These are phyloP conservation scores for Phaenicophaeus curvirostris DNA, from an alignment of 2,797 vertebrate genomes.

Conservation along the genomic window DNA sequence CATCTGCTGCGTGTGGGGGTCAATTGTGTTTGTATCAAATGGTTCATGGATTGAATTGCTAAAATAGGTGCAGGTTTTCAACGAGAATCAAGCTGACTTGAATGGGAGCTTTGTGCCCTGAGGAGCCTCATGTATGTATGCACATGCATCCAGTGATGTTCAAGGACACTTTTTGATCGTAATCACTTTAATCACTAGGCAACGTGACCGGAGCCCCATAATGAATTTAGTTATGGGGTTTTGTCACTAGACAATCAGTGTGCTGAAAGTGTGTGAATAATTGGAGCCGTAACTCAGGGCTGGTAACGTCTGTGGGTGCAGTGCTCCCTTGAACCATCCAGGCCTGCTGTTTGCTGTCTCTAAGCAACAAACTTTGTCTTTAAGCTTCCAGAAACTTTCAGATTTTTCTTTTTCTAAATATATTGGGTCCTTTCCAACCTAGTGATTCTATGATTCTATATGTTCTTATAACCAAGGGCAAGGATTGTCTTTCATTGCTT, in stretches of 20 bases:
- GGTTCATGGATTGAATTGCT: neutral
- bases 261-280: neutral
- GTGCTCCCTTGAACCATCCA: accelerated
- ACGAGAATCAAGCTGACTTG: neutral
- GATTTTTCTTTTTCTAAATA: neutral
- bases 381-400: neutral
- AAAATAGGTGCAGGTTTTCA: neutral
- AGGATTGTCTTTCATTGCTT: neutral
- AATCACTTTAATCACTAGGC: slow-evolving; percentile 12
- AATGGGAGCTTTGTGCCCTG: neutral
- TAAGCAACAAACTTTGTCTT: neutral
- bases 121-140: neutral
- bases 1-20: neutral
- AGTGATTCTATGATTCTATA: no score
- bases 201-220: neutral
- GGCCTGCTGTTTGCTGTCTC: neutral
- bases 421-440: no score
- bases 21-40: neutral
- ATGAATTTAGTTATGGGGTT: slow-evolving; percentile 20
- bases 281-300: accelerated
- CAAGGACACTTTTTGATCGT: neutral
- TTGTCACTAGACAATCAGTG: neutral
- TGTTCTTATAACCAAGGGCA: neutral
- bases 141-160: neutral
- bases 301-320: neutral